Conservation (phyloP, 2,797 vertebrate genomes). For the Esox masquinongy region DNA sequence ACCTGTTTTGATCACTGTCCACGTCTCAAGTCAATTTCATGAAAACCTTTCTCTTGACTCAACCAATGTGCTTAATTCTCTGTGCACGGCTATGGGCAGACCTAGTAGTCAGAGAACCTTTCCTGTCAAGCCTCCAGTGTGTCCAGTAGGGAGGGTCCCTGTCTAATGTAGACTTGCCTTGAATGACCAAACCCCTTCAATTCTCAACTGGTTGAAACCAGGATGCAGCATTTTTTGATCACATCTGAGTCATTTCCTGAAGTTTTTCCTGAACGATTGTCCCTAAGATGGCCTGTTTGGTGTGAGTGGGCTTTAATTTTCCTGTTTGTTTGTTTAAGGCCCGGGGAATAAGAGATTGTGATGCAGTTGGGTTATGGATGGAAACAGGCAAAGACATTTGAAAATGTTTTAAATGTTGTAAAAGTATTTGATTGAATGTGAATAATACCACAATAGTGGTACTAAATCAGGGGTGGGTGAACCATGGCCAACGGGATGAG, state of each 20-base stretch:
- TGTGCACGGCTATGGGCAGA: too few species aligned
- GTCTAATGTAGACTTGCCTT: conserved; percentile 27
- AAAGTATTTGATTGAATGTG: too few species aligned
- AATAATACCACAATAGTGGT: too few species aligned
- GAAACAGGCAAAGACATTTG: background rate
- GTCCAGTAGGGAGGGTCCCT: conserved; percentile 24
- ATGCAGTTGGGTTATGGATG: background rate
- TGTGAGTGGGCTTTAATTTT: conserved; percentile 16
- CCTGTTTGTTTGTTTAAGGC: conserved; percentile 9
- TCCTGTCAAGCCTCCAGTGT: conserved; percentile 31
- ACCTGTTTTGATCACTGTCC: too few species aligned
- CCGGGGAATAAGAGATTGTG: background rate
- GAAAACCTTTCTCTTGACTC: background rate
- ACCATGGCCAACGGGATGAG: too few species aligned
- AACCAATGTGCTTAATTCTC: background rate
- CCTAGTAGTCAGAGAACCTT: conserved; percentile 11
- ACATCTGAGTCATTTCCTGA: conserved; percentile 56
- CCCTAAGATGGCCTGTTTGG: conserved; percentile 30
- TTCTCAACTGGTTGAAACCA: conserved; percentile 36
- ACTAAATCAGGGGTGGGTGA: too few species aligned
- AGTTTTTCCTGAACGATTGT: conserved; percentile 21
- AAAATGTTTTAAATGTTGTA: too few species aligned
- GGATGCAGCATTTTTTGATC: conserved; percentile 54
- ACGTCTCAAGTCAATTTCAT: too few species aligned
- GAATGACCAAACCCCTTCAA: conserved; percentile 8